Evolutionary conservation across 2,888 invertebrate genomes (phyloP).

Genomic region (Cryptops parisi): DNA sequence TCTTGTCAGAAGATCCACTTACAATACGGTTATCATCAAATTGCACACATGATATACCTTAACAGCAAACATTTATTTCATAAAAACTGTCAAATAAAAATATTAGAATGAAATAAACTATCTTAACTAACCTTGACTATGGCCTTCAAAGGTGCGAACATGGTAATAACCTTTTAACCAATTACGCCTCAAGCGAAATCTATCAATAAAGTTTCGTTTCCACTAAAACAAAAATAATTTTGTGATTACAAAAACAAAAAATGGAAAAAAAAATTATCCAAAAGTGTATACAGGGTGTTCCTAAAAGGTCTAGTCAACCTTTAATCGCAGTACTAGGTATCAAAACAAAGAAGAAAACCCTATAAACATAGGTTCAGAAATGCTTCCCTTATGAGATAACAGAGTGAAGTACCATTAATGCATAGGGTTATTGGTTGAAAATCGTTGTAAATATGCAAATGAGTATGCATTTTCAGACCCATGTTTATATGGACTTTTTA

Average conservation of each 20-base stretch:
- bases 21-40: constrained; percentile 39
- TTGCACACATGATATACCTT: constrained; percentile 28
- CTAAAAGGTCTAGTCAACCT: background rate
- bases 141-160: constrained; percentile 39
- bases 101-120: constrained; percentile 1
- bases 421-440: background rate
- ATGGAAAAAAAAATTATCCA: background rate
- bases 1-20: constrained; percentile 39
- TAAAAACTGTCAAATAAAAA: background rate
- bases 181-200: constrained; percentile 35
- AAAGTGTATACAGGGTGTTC: background rate
- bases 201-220: constrained; percentile 36
- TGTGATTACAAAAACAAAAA: background rate
- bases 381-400: background rate
- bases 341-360: background rate
- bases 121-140: constrained; percentile 38
- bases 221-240: constrained; percentile 29
- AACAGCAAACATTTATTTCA: too few species aligned
- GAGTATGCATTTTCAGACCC: too few species aligned
- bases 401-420: background rate
- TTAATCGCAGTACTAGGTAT: too few species aligned
- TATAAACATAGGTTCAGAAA: too few species aligned
- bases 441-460: too few species aligned
- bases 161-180: constrained; percentile 38
- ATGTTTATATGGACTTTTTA: too few species aligned